These are phyloP conservation scores for Microchirus variegatus DNA, from an alignment of 2,797 vertebrate species.

Conservation along the genomic window DNA sequence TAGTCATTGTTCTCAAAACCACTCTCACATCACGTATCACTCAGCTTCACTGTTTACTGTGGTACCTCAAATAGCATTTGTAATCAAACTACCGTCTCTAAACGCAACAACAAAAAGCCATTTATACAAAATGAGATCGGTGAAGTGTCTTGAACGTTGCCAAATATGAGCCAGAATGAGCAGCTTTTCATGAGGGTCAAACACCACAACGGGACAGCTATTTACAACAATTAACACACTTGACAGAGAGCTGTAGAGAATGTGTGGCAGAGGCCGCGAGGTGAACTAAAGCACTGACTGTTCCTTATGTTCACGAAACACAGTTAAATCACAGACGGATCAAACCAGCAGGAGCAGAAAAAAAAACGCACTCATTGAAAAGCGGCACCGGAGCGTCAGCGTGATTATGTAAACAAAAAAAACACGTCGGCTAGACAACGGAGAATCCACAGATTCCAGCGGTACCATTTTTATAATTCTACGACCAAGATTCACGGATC, in stretches of 20 bases:
- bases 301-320: too few species aligned
- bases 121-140: constrained; percentile 28
- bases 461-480: too few species aligned
- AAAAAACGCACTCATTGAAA: too few species aligned
- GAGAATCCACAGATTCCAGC: too few species aligned
- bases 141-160: constrained; percentile 18
- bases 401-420: too few species aligned
- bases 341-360: too few species aligned
- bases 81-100: constrained; percentile 15
- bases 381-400: too few species aligned
- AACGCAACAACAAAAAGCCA: constrained; percentile 47
- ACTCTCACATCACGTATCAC: too few species aligned
- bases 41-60: not conserved
- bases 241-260: constrained; percentile 49
- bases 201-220: constrained; percentile 48
- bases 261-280: constrained; percentile 18
- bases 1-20: too few species aligned
- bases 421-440: too few species aligned
- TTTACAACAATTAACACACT: constrained; percentile 65
- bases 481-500: too few species aligned
- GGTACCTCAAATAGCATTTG: constrained; percentile 7
- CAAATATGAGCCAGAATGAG: constrained; percentile 58
- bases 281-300: constrained; percentile 4
- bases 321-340: too few species aligned
- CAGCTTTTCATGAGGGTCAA: constrained; percentile 59